Base-by-base conservation (phyloP, 2,113 vertebrate species). In the Sorex fumeus region DNA sequence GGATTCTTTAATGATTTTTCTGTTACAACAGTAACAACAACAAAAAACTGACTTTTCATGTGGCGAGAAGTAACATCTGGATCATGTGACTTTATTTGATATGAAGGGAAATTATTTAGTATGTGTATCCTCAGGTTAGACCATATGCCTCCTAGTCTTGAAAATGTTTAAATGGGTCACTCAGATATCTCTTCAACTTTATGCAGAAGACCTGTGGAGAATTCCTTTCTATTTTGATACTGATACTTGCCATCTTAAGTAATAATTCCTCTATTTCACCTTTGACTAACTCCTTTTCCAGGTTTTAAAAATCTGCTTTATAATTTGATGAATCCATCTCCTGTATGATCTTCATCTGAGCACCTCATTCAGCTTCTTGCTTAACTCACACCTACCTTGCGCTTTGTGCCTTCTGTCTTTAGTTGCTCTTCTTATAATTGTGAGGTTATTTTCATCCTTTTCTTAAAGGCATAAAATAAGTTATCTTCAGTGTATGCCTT, bases 1-100 rank as follows among this genome's bases (percentile, higher is more conserved):
- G 40, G 74, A 72, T 82, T 32, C 36, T 74, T 93, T 94, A 91
- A 91, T 64, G 50, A 93, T 91, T 93, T 93, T 93, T 36, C 67
- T 93, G 8, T 90, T 91, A 85, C 50, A 71, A 66, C 64, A 86
- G 78, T 36, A 53, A 45, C 43, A 92, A 80, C 47, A 50, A 10
- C 47, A 91, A 21, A 60, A 45, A 25, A 15, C n/a, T 36, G 16
- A 34, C 1, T 16, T 21, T 60, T 23, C 57, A 6, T 62, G 34
- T 84, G 70, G 25, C 66, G 45, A 23, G 70, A 82, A 50, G 74
- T 77, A 82, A 62, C 36, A 45, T 74, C 53, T 91, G 87, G 78
- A 30, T 94, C 82, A 47, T 74, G 40, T 70, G 85, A 21, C 78
- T 80, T 92, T 72, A 87, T 67, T 67, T 15, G 66, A 18, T 67